Evolutionary conservation across 2,888 invertebrate genomes (phyloP), one percentile per base, ranked within the genome.

Genomic region (Plemyria rubiginata): DNA sequence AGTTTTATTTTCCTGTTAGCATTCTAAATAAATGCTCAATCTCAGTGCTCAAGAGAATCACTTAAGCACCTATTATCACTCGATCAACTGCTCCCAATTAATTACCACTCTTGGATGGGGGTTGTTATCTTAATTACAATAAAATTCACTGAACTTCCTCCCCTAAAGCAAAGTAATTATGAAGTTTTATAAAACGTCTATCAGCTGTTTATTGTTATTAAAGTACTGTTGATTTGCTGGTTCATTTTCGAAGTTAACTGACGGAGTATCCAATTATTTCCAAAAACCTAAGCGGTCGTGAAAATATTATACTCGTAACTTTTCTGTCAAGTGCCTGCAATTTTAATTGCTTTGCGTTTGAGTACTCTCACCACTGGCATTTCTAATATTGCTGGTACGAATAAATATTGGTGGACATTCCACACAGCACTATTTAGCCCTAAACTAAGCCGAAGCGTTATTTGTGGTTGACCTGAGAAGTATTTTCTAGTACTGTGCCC

Each of bases 61-160:
- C 56, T 62, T 57, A 49, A 53, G 41, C 41, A 32, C 45, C 49
- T 59, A 63, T 55, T 63, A 52, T 46, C 54, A 63, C 59, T 59
- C 36, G 48, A 55, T 50, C 59, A 54, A 54, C 54, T 54, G 59
- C 52, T n/a, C 57, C 56, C 60, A 55, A 53, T 62, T 61, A 63
- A 66, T 60, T 43, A 61, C 41, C 41, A 68, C 68, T 60, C 60
- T 55, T 60, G 63, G 57, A 66, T 58, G 70, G 67, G 68, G 65
- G 71, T 71, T 72, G 71, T 67, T 67, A 71, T 73, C 71, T 71
- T 62, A 72, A 72, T 76, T 72, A 75, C 71, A 75, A 75, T 75
- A 74, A 75, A 74, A 75, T 71, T 71, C 69, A 73, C 68, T 67
- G 59, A 65, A 73, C 68, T 72, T 73, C 51, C 53, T 55, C 63